Percentiles rank a stretch among this genome's conserved stretches.
phyloP scores from a whole-genome alignment of 2,113 vertebrate species.

The Tamias sibiricus region DNA sequence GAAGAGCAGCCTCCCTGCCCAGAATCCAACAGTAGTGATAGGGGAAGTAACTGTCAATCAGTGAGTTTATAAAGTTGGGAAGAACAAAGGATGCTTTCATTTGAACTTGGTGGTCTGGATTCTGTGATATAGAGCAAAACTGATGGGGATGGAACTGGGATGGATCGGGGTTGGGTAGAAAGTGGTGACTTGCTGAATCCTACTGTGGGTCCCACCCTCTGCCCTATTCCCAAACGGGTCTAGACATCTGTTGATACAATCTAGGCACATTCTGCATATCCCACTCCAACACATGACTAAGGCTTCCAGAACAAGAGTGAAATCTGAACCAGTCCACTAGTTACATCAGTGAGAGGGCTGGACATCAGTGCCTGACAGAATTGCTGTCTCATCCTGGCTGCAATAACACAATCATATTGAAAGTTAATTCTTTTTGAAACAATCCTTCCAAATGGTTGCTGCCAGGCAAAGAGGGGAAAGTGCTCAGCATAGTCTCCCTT shows the following conservation, averaged over 20 bases:
- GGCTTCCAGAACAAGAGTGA: no score
- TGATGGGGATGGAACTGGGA: background rate
- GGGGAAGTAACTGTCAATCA: background rate
- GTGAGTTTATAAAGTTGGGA: background rate
- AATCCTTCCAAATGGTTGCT: background rate
- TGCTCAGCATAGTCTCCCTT: background rate
- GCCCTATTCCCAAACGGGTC: no score
- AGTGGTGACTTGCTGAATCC: no score
- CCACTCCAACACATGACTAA: no score
- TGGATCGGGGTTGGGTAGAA: background rate
- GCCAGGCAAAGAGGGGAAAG: background rate
- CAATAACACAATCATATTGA: background rate
- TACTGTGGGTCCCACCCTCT: no score
- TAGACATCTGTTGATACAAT: no score
- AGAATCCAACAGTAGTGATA: no score
- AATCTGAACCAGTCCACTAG: no score
- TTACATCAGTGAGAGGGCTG: no score
- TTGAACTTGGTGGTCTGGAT: background rate
- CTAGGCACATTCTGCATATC: no score
- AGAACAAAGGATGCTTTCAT: background rate
- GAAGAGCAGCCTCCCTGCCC: no score
- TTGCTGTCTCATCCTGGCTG: background rate
- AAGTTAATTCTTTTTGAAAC: background rate
- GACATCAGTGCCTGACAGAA: no score
- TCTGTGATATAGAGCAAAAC: background rate